A percentile compares a stretch with the other conserved stretches of the same genome.
phyloP scores from a whole-genome alignment of 2,113 vertebrate species.

The Phyllostomus hastatus region DNA sequence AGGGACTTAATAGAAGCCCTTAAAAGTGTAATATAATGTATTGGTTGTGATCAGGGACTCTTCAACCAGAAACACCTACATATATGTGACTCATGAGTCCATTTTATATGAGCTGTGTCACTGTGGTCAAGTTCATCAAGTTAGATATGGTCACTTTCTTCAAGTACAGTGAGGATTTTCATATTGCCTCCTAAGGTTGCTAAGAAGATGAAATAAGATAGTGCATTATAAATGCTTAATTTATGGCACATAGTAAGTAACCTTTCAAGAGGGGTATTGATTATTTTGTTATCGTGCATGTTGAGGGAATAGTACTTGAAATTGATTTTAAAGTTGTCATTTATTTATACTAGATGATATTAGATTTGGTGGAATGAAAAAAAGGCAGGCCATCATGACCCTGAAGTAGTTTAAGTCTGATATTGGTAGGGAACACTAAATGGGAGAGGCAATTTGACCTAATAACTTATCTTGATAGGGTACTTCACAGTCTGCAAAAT shows the following conservation, averaged over 20 bases:
- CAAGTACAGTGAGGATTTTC: not conserved
- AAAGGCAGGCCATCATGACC: not conserved
- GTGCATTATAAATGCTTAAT: not conserved
- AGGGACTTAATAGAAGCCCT: not conserved
- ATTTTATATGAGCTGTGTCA: not conserved
- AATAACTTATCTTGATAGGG: not conserved
- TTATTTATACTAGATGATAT: not conserved
- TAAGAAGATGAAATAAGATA: not conserved
- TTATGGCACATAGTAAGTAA: not conserved
- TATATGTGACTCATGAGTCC: not conserved
- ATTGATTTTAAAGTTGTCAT: conserved; percentile 24
- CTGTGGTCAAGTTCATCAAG: not conserved
- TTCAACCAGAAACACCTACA: not conserved
- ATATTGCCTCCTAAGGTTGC: not conserved
- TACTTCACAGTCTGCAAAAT: not conserved
- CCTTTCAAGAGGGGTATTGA: not conserved
- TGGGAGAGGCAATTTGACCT: not conserved
- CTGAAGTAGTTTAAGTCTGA: not conserved
- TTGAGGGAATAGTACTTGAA: conserved; percentile 11
- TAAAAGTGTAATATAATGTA: not conserved
- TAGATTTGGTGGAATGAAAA: not conserved
- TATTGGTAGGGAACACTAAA: not conserved
- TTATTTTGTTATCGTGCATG: not conserved
- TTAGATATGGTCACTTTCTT: not conserved
- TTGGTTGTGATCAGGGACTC: not conserved